phyloP scores from a whole-genome alignment of 2,888 invertebrate genomes.

The Nyleta sp. region DNA sequence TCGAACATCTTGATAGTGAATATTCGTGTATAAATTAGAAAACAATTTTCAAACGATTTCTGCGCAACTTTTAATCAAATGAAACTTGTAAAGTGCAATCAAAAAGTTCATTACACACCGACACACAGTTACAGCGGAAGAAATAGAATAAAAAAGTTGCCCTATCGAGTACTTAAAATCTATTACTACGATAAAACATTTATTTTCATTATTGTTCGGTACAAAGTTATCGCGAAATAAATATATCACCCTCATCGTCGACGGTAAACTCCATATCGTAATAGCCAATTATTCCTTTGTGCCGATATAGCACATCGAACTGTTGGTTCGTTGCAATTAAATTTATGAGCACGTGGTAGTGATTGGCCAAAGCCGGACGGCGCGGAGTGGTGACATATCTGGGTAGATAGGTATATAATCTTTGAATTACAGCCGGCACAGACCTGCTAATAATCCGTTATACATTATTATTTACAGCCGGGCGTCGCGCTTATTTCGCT shows the following conservation, averaged over 20 bases:
- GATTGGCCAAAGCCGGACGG: slow-evolving; percentile 69
- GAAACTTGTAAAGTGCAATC: too few species aligned
- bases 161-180: slow-evolving; percentile 23
- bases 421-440: slow-evolving; percentile 50
- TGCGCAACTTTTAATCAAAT: too few species aligned
- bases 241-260: slow-evolving; percentile 34
- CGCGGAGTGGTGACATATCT: slow-evolving; percentile 61
- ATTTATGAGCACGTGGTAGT: slow-evolving; percentile 76
- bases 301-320: slow-evolving; percentile 63
- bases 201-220: slow-evolving; percentile 30
- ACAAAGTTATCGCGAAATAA: slow-evolving; percentile 36
- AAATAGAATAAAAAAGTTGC: too few species aligned
- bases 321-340: slow-evolving; percentile 76
- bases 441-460: slow-evolving; percentile 56
- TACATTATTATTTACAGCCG: slow-evolving; percentile 58
- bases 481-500: too few species aligned
- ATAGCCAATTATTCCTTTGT: slow-evolving; percentile 61
- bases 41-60: too few species aligned
- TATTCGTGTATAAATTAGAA: too few species aligned
- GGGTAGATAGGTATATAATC: slow-evolving; percentile 54
- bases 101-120: too few species aligned
- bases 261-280: slow-evolving; percentile 43
- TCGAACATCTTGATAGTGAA: too few species aligned
- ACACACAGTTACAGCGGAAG: not conserved
- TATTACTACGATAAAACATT: slow-evolving; percentile 11